Evolutionary conservation across 2,797 vertebrate species (phyloP), one percentile per base, ranked within the genome.

Genomic region (Sandelia bainsii): DNA sequence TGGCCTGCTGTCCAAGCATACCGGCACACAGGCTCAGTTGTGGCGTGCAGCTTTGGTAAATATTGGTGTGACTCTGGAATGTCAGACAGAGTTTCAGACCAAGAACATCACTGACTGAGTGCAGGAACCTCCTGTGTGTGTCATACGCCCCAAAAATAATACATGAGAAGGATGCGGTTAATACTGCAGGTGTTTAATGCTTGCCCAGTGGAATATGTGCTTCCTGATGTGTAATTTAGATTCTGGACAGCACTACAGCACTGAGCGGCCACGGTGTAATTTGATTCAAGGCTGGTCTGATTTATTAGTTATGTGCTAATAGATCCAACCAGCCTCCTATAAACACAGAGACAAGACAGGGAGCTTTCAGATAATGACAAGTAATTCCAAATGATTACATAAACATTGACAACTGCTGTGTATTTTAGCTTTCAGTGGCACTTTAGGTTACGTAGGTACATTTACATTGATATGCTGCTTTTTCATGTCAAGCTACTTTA

Each of bases 61-160:
- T 75, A 85, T 74, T 67, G 68, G 69, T 75, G 69, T 74, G 76
- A 67, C 75, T 75, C 51, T 66, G 85, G 83, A 83, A 91, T 91
- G 78, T 85, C 77, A 85, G 85, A 84, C 81, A 60, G 75, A 79
- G 25, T 45, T 68, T 81, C 16, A 67, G 68, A 87, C 84, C 90
- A 86, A 87, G 80, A 90, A 68, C 72, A 85, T 77, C 82, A 79
- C 23, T 12, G 17, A n/a, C 51, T 53, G 29, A 51, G 40, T 45
- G 1, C n/a, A 23, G 32, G 62, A 65, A 52, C 25, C 67, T 68
- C 66, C 54, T 8, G 19, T 79, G 78, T 56, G 16, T 63, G 59
- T 80, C 75, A 46, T 53, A 50, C 17, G 23, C 39, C 75, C 65
- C 72, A 75, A 69, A 78, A 60, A 69, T 40, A 85, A 81, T 29